Percentiles rank a stretch among this genome's conserved stretches.
These are phyloP conservation scores for Sarcophaga variegata DNA, from an alignment of 2,888 invertebrate genomes.

Conservation along the genomic window DNA sequence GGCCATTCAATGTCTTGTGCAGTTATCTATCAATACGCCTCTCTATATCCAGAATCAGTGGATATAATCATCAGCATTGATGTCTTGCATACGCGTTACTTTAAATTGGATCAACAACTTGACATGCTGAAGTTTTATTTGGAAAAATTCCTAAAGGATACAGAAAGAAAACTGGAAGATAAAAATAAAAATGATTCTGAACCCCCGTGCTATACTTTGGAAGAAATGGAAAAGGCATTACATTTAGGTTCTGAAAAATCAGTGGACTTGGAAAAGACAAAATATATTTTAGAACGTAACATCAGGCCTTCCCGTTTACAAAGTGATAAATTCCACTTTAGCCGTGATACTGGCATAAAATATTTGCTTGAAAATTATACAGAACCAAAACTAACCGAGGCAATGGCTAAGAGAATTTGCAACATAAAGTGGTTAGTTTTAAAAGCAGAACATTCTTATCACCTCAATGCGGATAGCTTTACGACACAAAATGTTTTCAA, in stretches of 20 bases:
- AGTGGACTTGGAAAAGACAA: constrained; percentile 83
- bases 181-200: constrained; percentile 72
- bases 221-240: constrained; percentile 84
- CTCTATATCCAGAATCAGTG: constrained; percentile 81
- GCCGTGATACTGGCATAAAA: constrained; percentile 75
- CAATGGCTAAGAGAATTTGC: constrained; percentile 83
- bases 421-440: constrained; percentile 85
- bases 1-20: constrained; percentile 87
- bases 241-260: constrained; percentile 83
- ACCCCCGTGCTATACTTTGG: constrained; percentile 84
- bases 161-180: constrained; percentile 74
- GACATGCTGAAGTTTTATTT: constrained; percentile 72
- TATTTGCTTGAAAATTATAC: constrained; percentile 52
- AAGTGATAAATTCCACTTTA: constrained; percentile 83
- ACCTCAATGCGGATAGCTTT: constrained; percentile 82
- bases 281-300: constrained; percentile 83
- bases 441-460: constrained; percentile 84
- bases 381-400: constrained; percentile 82
- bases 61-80: constrained; percentile 75
- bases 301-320: constrained; percentile 82
- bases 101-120: constrained; percentile 45
- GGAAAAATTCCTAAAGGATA: constrained; percentile 81
- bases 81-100: constrained; percentile 59
- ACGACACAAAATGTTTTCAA: constrained; percentile 83
- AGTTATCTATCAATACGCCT: constrained; percentile 84